These are phyloP conservation scores for Conchocele bisecta DNA, from an alignment of 2,888 invertebrate species.

Conservation along the genomic window DNA sequence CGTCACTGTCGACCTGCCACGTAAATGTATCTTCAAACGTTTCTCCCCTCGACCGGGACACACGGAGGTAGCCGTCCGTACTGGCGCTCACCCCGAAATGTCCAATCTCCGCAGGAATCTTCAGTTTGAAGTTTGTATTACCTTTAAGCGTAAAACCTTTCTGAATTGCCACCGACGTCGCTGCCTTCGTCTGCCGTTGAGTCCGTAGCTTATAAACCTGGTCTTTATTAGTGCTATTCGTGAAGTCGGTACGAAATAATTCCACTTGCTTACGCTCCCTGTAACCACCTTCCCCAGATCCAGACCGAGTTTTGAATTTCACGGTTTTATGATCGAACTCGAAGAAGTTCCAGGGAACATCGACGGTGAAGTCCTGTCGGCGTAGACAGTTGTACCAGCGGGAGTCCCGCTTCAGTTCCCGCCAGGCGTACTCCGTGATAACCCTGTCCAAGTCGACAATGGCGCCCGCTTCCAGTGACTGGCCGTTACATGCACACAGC, in stretches of 20 bases:
- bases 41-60: slow-evolving; percentile 64
- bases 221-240: slow-evolving; percentile 68
- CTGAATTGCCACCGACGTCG: slow-evolving; percentile 66
- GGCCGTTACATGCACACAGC: slow-evolving; percentile 62
- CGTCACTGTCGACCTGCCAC: slow-evolving; percentile 72
- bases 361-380: slow-evolving; percentile 61
- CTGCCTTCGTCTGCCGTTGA: slow-evolving; percentile 69
- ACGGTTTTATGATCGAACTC: slow-evolving; percentile 69
- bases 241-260: slow-evolving; percentile 68
- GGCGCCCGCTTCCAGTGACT: slow-evolving; percentile 61
- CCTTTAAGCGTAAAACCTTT: slow-evolving; percentile 66
- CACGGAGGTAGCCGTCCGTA: slow-evolving; percentile 65
- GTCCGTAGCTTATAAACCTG: slow-evolving; percentile 71
- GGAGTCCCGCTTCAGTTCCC: slow-evolving; percentile 67
- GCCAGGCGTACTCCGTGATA: slow-evolving; percentile 69
- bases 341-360: slow-evolving; percentile 72
- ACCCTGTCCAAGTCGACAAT: slow-evolving; percentile 68
- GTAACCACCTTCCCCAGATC: slow-evolving; percentile 59
- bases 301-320: slow-evolving; percentile 57
- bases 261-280: slow-evolving; percentile 66
- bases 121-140: slow-evolving; percentile 67
- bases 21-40: slow-evolving; percentile 68
- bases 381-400: slow-evolving; percentile 66
- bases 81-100: slow-evolving; percentile 70
- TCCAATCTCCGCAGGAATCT: slow-evolving; percentile 65